Evolutionary conservation across 2,113 vertebrate genomes (phyloP), one percentile per base, ranked within the genome.

Genomic region (Corydoras sp.): DNA sequence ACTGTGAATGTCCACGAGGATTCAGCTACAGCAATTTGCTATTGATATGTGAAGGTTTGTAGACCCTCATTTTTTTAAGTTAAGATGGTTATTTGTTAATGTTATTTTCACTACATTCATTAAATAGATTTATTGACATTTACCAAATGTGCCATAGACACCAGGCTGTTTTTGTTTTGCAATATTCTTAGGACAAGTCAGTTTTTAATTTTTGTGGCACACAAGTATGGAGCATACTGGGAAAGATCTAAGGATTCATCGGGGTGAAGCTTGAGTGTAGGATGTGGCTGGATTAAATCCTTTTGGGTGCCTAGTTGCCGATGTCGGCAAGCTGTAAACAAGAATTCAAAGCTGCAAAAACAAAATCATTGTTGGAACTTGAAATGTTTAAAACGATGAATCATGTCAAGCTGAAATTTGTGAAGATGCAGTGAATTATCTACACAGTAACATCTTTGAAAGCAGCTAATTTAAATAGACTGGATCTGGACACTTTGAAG

Each of bases 21-120:
- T 94, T 94, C 85, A 92, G 85, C 79, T 94, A 94, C 85, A 93
- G 89, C 60, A 91, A 94, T 81, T 82, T 92, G 31, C 89, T 92
- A 48, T 79, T 94, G 67, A 81, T 92, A 81, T 94, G 92, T 67
- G 92, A 94, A 92, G 92, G 92, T 94, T 86, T 69, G 91, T 62
- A 61, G 35, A 43, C 35, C 7, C 35, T 2, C 1, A 43, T 43
- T 5, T 5, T 43, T 43, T 43, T 43, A 43, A 43, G 7, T 8
- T 43, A 43, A 43, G 7, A 43, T 43, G 35, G 4, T 43, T 43
- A 5, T 43, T 43, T 43, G 4, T 43, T 43, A 5, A 43, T 43
- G 18, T 24, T 24, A 24, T 2, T 43, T 43, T 43, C 4, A 43
- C 35, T 43, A 35, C 32, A 43, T 43, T 43, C 7, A 24, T 43